These are phyloP conservation scores for Acrossocheilus wenchowensis DNA, from an alignment of 2,797 vertebrate species.

Conservation along the genomic window DNA sequence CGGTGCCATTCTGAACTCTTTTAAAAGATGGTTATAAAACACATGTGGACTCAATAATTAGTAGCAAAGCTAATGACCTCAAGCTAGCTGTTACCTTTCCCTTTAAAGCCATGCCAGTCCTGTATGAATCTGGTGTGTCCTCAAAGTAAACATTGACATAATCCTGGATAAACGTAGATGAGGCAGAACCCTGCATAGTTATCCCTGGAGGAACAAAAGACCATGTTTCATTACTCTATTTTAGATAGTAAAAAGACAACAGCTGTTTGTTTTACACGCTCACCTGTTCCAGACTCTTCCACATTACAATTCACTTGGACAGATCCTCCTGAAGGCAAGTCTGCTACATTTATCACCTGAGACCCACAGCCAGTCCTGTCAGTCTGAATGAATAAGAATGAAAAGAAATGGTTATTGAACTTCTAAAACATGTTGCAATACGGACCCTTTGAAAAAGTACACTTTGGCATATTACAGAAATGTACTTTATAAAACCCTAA, in stretches of 20 bases:
- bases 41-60: not conserved
- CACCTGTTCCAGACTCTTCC: conserved; percentile 81
- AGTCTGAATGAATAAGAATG: conserved; percentile 67
- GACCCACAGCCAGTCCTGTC: conserved; percentile 78
- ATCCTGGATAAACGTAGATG: conserved; percentile 39
- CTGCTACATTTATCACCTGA: conserved; percentile 64
- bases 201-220: conserved; percentile 64
- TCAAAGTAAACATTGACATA: conserved; percentile 65
- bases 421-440: not conserved
- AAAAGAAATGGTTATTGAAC: not conserved
- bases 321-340: conserved; percentile 55
- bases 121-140: conserved; percentile 65
- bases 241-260: not conserved
- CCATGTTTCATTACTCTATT: not conserved
- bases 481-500: too few relatives aligned
- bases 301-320: conserved; percentile 71
- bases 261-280: not conserved
- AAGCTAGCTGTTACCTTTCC: conserved; percentile 70
- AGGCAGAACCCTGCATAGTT: conserved; percentile 59
- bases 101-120: conserved; percentile 68
- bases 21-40: not conserved
- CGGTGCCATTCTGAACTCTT: not conserved
- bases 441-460: not conserved
- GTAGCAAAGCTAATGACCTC: not conserved
- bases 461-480: not conserved